Evolutionary conservation across 1,140 invertebrate species (phyloP), one percentile per base, ranked within the genome.

Genomic region (Euura saliciscinereae): DNA sequence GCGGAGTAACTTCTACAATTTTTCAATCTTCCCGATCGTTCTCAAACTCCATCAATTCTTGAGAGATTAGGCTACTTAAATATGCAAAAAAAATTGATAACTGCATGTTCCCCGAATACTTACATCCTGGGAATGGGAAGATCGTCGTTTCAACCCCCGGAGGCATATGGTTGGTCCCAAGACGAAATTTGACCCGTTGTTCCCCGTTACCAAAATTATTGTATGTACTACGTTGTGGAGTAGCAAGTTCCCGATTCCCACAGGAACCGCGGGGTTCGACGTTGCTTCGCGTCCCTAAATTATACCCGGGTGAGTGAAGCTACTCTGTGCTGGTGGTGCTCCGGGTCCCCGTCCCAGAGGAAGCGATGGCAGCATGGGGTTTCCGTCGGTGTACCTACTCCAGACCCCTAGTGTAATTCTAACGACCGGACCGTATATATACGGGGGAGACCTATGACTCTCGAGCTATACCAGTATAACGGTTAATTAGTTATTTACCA

Each of bases 311-410:
- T 59, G 51, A 59, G 51, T 59, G 51, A 28, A 28, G 28, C 28
- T 28, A 28, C 28, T 28, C 28, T 28, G 28, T 28, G 28, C 28
- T 28, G 28, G 28, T 28, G 28, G 28, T 28, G 28, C 28, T 28
- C 28, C 1, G 28, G 51, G 51, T 11, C 51, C 51, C 8, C 3
- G 51, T 59, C 51, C 51, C 51, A 59, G 51, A 59, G 51, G 51
- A 59, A 59, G 51, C 51, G 51, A 59, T 59, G 51, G 51, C 51
- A 59, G 51, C 51, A 59, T 59, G 51, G 51, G 51, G 51, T 59
- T 59, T 51, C 13, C 51, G 8, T 8, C 13, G 2, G 3, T 3
- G 8, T 8, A 8, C 10, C 51, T 59, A 8, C 8, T n/a, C 5
- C 8, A 8, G 10, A 59, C 51, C 13, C 51, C 51, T n/a, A n/a